phyloP scores from a whole-genome alignment of 2,113 vertebrate genomes.

The Oncorhynchus nerka region DNA sequence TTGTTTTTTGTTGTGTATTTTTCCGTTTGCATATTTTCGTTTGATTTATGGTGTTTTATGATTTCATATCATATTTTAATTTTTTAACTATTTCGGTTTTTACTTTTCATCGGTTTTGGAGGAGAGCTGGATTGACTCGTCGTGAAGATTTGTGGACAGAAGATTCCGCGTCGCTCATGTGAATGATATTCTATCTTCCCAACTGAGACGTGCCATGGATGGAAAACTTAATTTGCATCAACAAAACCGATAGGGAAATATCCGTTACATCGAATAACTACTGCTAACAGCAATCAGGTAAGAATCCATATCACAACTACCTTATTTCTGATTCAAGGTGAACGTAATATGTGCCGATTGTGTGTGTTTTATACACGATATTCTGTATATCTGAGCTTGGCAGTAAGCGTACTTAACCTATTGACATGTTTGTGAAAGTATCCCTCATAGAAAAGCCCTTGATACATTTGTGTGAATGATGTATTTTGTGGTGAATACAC shows the following conservation, averaged over 20 bases:
- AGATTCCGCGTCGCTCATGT: conserved; percentile 57
- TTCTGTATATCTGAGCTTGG: conserved; percentile 1
- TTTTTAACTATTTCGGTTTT: conserved; percentile 16
- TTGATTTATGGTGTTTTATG: conserved; percentile 51
- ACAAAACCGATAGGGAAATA: conserved; percentile 73
- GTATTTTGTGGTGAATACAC: too few species aligned
- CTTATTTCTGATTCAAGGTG: background rate
- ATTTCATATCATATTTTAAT: conserved; percentile 43
- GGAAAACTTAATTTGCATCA: conserved; percentile 79
- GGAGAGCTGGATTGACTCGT: conserved; percentile 60
- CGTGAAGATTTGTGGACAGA: conserved; percentile 63
- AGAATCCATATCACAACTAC: background rate
- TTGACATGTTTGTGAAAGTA: background rate
- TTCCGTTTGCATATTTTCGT: conserved; percentile 8
- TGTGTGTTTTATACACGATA: conserved; percentile 28
- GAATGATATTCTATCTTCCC: conserved; percentile 54
- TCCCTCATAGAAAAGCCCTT: background rate
- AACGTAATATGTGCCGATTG: too few species aligned
- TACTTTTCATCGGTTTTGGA: conserved; percentile 36
- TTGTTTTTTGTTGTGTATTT: conserved; percentile 36
- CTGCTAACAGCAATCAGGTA: conserved; percentile 81
- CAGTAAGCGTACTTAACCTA: background rate
- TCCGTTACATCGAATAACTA: conserved; percentile 73
- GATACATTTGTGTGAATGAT: background rate
- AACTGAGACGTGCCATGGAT: conserved; percentile 78